These are phyloP conservation scores for Latrodectus hesperus DNA, from an alignment of 2,888 invertebrate species.

Conservation along the genomic window DNA sequence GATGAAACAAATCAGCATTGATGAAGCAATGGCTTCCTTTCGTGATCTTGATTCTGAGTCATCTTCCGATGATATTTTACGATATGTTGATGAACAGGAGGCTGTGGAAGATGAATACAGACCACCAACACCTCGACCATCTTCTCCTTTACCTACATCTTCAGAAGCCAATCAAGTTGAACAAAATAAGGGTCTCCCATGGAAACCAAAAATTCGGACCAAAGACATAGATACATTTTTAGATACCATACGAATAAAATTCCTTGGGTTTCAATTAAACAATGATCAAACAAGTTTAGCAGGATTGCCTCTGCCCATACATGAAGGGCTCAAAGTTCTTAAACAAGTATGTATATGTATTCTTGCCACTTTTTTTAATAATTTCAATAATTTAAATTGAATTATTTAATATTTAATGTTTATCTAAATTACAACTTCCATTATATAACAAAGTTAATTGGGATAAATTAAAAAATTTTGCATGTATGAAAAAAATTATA, in stretches of 20 bases:
- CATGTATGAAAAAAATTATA: too few species aligned
- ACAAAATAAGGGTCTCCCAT: slow-evolving; percentile 83
- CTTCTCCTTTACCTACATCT: slow-evolving; percentile 75
- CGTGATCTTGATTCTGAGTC: slow-evolving; percentile 79
- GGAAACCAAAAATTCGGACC: slow-evolving; percentile 96
- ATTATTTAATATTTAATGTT: too few species aligned
- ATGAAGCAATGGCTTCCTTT: slow-evolving; percentile 84
- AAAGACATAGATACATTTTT: slow-evolving; percentile 94
- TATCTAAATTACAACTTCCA: too few species aligned
- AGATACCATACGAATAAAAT: slow-evolving; percentile 92
- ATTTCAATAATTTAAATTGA: too few species aligned
- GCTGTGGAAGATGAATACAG: slow-evolving; percentile 71
- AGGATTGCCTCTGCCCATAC: slow-evolving; percentile 96
- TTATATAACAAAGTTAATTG: too few species aligned
- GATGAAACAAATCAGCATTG: slow-evolving; percentile 93
- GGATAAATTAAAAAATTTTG: too few species aligned
- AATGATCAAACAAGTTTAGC: slow-evolving; percentile 90
- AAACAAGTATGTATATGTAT: slow-evolving; percentile 78
- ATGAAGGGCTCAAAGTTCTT: slow-evolving; percentile 93
- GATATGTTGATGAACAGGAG: slow-evolving; percentile 75
- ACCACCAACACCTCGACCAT: slow-evolving; percentile 78
- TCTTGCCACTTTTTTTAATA: too few species aligned
- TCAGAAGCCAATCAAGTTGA: slow-evolving; percentile 56
- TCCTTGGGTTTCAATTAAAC: slow-evolving; percentile 92
- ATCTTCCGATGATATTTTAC: slow-evolving; percentile 75